phyloP scores from a whole-genome alignment of 2,888 invertebrate genomes.

The Thereva unica region DNA sequence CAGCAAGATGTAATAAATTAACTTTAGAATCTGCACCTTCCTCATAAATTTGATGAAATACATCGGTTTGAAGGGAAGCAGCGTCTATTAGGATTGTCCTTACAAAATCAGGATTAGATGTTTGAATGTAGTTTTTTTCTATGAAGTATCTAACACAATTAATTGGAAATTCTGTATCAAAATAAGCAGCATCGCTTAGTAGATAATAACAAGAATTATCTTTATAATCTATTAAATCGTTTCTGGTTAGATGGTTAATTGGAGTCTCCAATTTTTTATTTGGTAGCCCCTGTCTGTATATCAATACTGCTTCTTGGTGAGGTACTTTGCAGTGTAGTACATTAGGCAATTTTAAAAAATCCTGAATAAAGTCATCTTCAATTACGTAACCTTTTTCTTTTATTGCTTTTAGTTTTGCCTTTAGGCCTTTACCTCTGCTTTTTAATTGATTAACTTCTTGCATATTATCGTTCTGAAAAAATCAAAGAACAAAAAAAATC shows the following conservation, averaged over 20 bases:
- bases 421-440: conserved; percentile 62
- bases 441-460: conserved; percentile 60
- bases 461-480: not conserved
- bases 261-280: conserved; percentile 48
- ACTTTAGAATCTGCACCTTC: conserved; percentile 58
- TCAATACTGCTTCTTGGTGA: not conserved
- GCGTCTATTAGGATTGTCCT: conserved; percentile 75
- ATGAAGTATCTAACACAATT: conserved; percentile 54
- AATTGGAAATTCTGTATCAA: conserved; percentile 63
- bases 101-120: conserved; percentile 78
- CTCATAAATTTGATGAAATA: conserved; percentile 66
- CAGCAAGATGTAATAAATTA: conserved; percentile 73
- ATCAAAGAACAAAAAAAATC: too few relatives aligned
- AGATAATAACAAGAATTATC: conserved; percentile 65
- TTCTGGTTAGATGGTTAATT: conserved; percentile 48
- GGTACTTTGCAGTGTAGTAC: conserved; percentile 68
- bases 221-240: conserved; percentile 51
- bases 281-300: not conserved
- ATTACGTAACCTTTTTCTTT: conserved; percentile 70
- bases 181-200: conserved; percentile 71
- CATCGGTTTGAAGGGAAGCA: conserved; percentile 63
- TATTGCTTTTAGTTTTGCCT: conserved; percentile 67
- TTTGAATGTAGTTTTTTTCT: conserved; percentile 59
- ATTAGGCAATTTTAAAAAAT: conserved; percentile 73
- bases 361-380: conserved; percentile 70